phyloP scores from a whole-genome alignment of 2,888 invertebrate species.

The Choreutis nemorana region DNA sequence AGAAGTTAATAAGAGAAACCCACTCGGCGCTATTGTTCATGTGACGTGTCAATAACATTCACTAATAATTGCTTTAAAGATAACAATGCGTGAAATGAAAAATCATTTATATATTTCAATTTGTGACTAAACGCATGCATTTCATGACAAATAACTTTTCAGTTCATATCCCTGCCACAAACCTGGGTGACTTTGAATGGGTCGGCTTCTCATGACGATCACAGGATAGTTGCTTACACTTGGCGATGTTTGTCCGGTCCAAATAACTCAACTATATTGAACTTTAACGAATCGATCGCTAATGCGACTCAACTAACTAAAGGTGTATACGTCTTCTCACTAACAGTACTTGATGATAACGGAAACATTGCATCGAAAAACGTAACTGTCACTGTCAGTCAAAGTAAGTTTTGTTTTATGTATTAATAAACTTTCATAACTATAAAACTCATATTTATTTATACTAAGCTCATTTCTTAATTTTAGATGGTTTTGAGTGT shows the following conservation, averaged over 20 bases:
- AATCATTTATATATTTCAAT: too few relatives aligned
- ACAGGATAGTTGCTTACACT: conserved; percentile 79
- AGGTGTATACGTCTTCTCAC: conserved; percentile 82
- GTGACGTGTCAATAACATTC: too few relatives aligned
- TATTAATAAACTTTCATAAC: conserved; percentile 1
- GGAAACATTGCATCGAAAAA: conserved; percentile 80
- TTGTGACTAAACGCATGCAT: too few relatives aligned
- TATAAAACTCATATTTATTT: conserved; percentile 2
- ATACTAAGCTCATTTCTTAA: not conserved
- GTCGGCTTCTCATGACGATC: conserved; percentile 81
- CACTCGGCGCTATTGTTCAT: too few relatives aligned
- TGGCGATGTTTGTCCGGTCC: conserved; percentile 85
- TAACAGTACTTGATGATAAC: conserved; percentile 86
- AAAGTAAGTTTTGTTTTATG: conserved; percentile 69
- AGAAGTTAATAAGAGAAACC: too few relatives aligned
- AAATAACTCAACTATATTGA: conserved; percentile 59
- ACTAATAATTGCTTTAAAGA: too few relatives aligned
- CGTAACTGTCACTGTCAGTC: conserved; percentile 80
- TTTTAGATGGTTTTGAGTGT: conserved; percentile 6
- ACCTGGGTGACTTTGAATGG: conserved; percentile 85
- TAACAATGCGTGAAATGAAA: too few relatives aligned
- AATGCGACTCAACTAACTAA: conserved; percentile 84
- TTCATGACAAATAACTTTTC: conserved; percentile 23
- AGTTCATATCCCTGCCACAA: conserved; percentile 84
- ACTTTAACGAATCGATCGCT: conserved; percentile 71